Base-by-base conservation (phyloP, 1,140 invertebrate species). In the Diorhabda carinulata region DNA sequence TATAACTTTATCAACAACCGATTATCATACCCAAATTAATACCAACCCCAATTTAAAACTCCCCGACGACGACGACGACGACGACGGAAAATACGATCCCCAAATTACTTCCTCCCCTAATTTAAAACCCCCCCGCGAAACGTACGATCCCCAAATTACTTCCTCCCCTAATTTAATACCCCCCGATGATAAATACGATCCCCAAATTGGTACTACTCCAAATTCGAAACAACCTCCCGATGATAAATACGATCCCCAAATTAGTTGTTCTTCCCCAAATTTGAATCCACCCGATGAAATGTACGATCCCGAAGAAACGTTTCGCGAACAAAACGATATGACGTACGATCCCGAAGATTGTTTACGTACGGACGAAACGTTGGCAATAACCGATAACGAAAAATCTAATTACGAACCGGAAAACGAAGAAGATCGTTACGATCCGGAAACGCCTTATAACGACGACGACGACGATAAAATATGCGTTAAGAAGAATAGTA, bases 1-100 rank as follows among this genome's bases (percentile, higher is more conserved):
- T 77, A 73, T 86, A 75, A 76, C 81, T 66, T 78, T 85, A 40
- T 41, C 41, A 7, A n/a, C 57, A 40, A 25, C 72, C 8, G 66
- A 74, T 56, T 61, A 74, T 45, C 68, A 78, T 66, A 69, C 73
- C 2, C 81, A 82, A 62, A 81, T 84, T 1, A 73, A 64, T 52
- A 70, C 73, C 8, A 64, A 71, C 3, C n/a, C 83, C 80, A 52
- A 68, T 3, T 25, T 45, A 6, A 8, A 68, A 68, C 5, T n/a
- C 40, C 8, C 8, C 42, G 63, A 65, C 45, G 43, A 4, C 6
- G 3, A 7, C 40, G 10, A 56, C 42, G 56, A 61, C 4, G 4
- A 7, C 3, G 47, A 57, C 6, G 43, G 44, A 10, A 41, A 10
- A n/a, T 69, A 65, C 44, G 68, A 69, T 45, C 62, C 68, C 2